Base-by-base conservation (phyloP, 2,888 invertebrate species). In the Trichogramma dendrolimi region DNA sequence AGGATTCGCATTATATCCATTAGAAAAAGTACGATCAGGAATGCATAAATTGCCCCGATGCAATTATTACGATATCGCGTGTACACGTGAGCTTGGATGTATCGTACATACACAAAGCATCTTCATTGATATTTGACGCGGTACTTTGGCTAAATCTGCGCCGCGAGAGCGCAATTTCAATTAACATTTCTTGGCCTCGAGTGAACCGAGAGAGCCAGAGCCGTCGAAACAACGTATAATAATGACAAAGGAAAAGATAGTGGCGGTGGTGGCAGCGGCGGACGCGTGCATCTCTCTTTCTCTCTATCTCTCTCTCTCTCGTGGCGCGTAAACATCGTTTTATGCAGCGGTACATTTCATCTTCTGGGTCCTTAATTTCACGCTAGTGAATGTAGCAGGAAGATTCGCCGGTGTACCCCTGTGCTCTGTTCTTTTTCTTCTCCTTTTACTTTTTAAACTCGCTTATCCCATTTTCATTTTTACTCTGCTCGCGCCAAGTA, bases 331-430 rank as follows among this genome's bases (percentile, higher is more conserved):
- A 60, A 59, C 54, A 59, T 58, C 64, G 59, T 53, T 62, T 59
- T 70, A 66, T 67, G 65, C 67, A 64, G 49, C 60, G 55, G 59
- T 60, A 66, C 68, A 65, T 66, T 67, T 69, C 58, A 63, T 68
- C 67, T 68, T 69, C 70, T 60, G 27, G 65, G 65, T 60, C 66
- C 71, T 73, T 74, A 72, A 73, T 74, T 74, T 73, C 73, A 73
- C 72, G 74, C 70, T 70, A 65, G 65, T 70, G 70, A 69, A 68
- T 72, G 68, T 65, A 63, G 59, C 55, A 49, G 58, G 4, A 43
- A 52, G 11, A 41, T 59, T 51, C 49, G 7, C 52, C 55, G 63
- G 57, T 27, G 27, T 27, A 27, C 27, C 27, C 57, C 43, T 42
- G 14, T 44, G 46, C 60, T 48, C 14, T 46, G 10, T 51, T 43